Evolutionary conservation across 2,113 vertebrate genomes (phyloP).

Genomic region (Thunnus thynnus): DNA sequence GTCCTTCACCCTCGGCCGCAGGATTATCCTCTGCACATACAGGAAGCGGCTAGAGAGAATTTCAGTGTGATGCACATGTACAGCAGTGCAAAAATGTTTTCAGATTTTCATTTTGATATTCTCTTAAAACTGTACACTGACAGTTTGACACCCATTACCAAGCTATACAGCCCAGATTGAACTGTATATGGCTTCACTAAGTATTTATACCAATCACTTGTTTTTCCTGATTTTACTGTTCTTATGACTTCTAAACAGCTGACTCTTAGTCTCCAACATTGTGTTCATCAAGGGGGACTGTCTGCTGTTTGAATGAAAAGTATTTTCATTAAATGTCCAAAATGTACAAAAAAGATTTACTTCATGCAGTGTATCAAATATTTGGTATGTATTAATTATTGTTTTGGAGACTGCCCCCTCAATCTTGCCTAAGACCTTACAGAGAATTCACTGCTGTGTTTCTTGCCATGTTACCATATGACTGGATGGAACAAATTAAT

Average conservation of each 20-base stretch:
- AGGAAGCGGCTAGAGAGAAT: conserved; percentile 9
- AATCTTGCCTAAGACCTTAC: not conserved
- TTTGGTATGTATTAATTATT: not conserved
- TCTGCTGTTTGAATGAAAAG: not conserved
- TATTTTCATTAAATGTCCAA: conserved; percentile 4
- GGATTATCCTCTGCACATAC: conserved; percentile 22
- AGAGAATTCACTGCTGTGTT: conserved; percentile 8
- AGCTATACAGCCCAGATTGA: not conserved
- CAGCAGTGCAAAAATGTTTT: not conserved
- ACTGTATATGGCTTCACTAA: not conserved
- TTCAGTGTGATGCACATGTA: not conserved
- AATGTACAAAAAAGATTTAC: not conserved
- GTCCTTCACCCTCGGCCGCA: conserved; percentile 26
- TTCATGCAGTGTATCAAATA: not conserved
- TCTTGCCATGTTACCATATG: not conserved
- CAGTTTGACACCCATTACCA: not conserved
- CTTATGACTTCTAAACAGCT: conserved; percentile 16
- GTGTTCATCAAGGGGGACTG: not conserved
- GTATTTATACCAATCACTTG: not conserved
- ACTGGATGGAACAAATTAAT: not conserved
- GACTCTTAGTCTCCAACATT: conserved; percentile 11
- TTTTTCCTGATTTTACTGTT: not conserved
- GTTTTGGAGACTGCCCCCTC: not conserved
- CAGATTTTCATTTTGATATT: not conserved
- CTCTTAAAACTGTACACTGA: not conserved